phyloP scores from a whole-genome alignment of 2,113 vertebrate genomes.

The Formicarius rufipectus region DNA sequence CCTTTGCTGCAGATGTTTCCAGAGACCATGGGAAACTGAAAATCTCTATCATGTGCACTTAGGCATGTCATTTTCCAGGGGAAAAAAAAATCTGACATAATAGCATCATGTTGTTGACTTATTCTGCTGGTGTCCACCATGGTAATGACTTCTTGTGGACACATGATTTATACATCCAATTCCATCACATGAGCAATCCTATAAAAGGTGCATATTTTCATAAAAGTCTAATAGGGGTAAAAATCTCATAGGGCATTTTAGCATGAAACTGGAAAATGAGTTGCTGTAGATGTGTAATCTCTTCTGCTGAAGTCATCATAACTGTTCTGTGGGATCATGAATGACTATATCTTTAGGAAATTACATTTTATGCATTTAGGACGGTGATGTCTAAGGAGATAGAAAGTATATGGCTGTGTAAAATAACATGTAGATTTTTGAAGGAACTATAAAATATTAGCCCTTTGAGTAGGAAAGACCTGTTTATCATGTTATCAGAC shows the following conservation, averaged over 20 bases:
- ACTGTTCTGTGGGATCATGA: slow-evolving; percentile 50
- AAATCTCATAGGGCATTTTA: slow-evolving; percentile 65
- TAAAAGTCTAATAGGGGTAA: slow-evolving; percentile 64
- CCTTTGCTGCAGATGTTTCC: slow-evolving; percentile 22
- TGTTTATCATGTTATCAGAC: slow-evolving; percentile 23
- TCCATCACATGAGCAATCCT: slow-evolving; percentile 54
- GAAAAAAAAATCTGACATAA: slow-evolving; percentile 36
- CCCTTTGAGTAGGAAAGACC: slow-evolving; percentile 39
- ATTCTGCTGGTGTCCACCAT: slow-evolving; percentile 56
- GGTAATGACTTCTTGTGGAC: slow-evolving; percentile 59
- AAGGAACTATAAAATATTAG: slow-evolving; percentile 52
- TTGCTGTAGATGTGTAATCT: slow-evolving; percentile 47
- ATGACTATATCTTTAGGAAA: slow-evolving; percentile 42
- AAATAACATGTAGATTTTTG: slow-evolving; percentile 60
- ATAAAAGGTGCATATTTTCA: slow-evolving; percentile 68
- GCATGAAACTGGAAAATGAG: slow-evolving; percentile 53
- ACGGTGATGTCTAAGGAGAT: slow-evolving; percentile 34
- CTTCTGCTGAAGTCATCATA: slow-evolving; percentile 68
- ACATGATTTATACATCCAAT: slow-evolving; percentile 61
- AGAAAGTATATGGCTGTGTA: slow-evolving; percentile 25
- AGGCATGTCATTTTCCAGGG: slow-evolving; percentile 34
- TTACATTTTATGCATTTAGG: slow-evolving; percentile 49
- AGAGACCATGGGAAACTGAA: not conserved
- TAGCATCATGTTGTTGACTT: slow-evolving; percentile 49
- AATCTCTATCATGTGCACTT: slow-evolving; percentile 18